Evolutionary conservation across 2,113 vertebrate species (phyloP), one percentile per base, ranked within the genome.

Genomic region (Apeltes quadracus): DNA sequence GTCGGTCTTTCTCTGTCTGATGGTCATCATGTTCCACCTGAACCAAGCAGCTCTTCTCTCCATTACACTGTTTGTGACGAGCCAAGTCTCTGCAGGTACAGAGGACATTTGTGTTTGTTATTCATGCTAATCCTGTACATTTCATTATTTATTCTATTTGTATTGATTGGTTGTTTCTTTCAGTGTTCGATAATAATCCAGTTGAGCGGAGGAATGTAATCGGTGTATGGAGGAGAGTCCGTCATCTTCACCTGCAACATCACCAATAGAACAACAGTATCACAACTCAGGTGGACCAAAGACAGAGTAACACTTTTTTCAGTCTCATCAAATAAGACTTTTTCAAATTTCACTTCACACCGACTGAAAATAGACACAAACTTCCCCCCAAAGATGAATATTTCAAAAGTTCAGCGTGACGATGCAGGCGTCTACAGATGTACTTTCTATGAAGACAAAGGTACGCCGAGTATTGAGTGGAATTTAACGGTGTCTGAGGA

Each of bases 321-420:
- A 0, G 0, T 1, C 2, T 0, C 0, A 7, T 0, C 0, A 0
- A 70, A 84, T 59, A 0, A 0, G 13, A 78, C 12, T 9, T 0
- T 12, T 41, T 71, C 61, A 32, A 81, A 83, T 69, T 63, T 88
- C 2, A 43, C 75, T 2, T 75, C 68, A 65, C 4, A 73, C 1
- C 79, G 48, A 62, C 0, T 86, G 54, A 51, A 3, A 58, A 70
- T 83, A 75, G 50, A 85, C n/a, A 0, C 0, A 7, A 43, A 41
- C 4, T 38, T 13, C 2, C 39, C 15, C 32, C 5, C n/a, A 55
- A 18, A 6, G 1, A 20, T 72, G 0, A 81, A 3, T 11, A 76
- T 85, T 61, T 23, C n/a, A 20, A 53, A 25, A 15, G 41, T 25
- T 75, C 66, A 86, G 4, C 9, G 20, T 54, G 20, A 82, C 0